Evolutionary conservation across 1,140 invertebrate species (phyloP), one percentile per base, ranked within the genome.

Genomic region (Sminthurides bifidus): DNA sequence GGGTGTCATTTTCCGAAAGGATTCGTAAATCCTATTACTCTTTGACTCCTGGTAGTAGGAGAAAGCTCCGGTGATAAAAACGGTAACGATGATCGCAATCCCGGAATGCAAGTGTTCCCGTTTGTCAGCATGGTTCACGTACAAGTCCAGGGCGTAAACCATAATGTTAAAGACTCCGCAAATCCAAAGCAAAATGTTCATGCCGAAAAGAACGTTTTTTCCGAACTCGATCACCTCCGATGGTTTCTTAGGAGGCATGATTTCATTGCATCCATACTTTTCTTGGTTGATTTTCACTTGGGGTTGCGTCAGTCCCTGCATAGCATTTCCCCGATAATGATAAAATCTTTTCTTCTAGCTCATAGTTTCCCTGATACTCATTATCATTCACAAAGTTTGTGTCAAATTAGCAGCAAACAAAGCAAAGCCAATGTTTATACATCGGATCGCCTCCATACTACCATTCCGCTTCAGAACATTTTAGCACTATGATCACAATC

Each of bases 21-120:
- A 41, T 21, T 41, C 38, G 15, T 17, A 8, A 8, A 41, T 17
- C 17, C 23, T 5, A 60, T 87, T 89, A 67, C 87, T 92, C 75
- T 94, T 95, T 73, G 85, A 89, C 76, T 96, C 92, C 78, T 96
- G 92, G 73, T 94, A 96, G 76, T 95, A 97, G 61, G 92, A 94
- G 79, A 95, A 95, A 72, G 88, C 85, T 70, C 92, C 92, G 67
- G 92, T 95, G 65, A 97, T 86, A 72, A 95, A 87, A 54, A 96
- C 92, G 63, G 96, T 92, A 73, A 85, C 84, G 65, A 91, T 83
- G 73, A 96, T 78, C 69, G 94, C 90, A 72, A 95, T 84, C 70
- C 92, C 92, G 68, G 95, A 81, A 75, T 90, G 3, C 33, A 23
- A 29, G 19, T 45, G 29, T 10, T 21, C 35, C 6, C 17, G 50